A percentile compares a stretch with the other conserved stretches of the same genome.
These are phyloP conservation scores for Lissocephala sabroskyi DNA, from an alignment of 2,888 invertebrate species.

Conservation along the genomic window DNA sequence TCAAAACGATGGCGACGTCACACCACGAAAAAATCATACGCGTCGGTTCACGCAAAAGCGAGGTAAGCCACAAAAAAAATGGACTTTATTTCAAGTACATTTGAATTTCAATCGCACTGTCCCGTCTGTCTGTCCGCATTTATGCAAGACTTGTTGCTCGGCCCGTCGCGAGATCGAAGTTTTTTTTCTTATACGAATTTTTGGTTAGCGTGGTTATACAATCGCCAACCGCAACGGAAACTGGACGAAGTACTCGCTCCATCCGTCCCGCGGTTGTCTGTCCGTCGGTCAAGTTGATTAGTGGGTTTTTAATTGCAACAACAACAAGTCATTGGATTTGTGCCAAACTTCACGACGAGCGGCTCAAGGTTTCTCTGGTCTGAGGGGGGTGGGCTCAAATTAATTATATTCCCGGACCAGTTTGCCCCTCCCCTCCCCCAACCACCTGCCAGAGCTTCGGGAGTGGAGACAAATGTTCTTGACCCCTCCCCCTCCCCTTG, in stretches of 20 bases:
- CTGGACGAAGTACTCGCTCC: too few species aligned
- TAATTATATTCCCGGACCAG: too few species aligned
- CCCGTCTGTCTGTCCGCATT: slow-evolving; percentile 16
- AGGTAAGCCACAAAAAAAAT: slow-evolving; percentile 75
- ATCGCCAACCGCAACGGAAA: slow-evolving; percentile 14
- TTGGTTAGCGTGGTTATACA: slow-evolving; percentile 58
- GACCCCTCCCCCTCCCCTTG: too few species aligned
- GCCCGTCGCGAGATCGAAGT: slow-evolving; percentile 8
- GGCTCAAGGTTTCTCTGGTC: too few species aligned
- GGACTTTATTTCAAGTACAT: slow-evolving; percentile 17
- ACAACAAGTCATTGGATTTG: too few species aligned
- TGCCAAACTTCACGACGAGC: too few species aligned
- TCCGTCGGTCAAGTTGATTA: not conserved
- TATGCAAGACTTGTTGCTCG: slow-evolving; percentile 60
- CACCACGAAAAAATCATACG: slow-evolving; percentile 75
- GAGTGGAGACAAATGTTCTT: too few species aligned
- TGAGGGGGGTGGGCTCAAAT: too few species aligned
- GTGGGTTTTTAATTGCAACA: slow-evolving; percentile 3
- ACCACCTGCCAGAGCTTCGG: too few species aligned
- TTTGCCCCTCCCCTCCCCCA: too few species aligned
- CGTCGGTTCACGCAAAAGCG: slow-evolving; percentile 88
- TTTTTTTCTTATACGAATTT: slow-evolving; percentile 23
- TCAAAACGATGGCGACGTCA: slow-evolving; percentile 31
- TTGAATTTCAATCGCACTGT: slow-evolving; percentile 51
- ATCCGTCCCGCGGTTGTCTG: not conserved